Evolutionary conservation across 1,140 invertebrate species (phyloP).

Genomic region (Dinoponera quadriceps): DNA sequence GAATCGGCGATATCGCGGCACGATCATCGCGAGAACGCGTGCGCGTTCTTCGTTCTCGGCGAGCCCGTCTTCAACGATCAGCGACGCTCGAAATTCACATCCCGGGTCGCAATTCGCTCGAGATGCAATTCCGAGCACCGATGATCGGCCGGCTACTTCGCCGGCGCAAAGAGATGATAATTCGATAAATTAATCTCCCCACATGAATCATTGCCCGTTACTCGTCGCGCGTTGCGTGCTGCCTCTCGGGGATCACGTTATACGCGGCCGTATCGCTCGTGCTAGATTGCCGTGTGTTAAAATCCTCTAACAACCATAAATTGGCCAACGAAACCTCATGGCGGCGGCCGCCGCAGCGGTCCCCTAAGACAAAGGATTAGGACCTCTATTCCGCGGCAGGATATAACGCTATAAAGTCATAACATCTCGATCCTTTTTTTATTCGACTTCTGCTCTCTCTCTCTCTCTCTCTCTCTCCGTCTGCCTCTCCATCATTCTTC

Average conservation of each 20-base stretch:
- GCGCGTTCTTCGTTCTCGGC: not conserved
- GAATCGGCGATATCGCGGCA: conserved; percentile 20
- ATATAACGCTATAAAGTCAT: conserved; percentile 81
- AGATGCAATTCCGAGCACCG: no score
- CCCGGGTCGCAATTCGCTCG: not conserved
- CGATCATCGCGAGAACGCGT: not conserved
- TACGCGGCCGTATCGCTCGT: conserved; percentile 11
- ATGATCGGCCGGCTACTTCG: not conserved
- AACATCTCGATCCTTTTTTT: conserved; percentile 61
- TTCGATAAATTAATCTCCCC: conserved; percentile 17
- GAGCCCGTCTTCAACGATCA: not conserved
- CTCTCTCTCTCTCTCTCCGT: conserved; percentile 1
- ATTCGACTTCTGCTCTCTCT: conserved; percentile 47
- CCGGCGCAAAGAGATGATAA: not conserved
- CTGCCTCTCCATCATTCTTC: conserved; percentile 12
- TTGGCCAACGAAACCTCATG: conserved; percentile 76
- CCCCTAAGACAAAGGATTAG: conserved; percentile 76
- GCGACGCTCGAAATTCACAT: no score
- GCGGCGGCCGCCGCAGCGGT: conserved; percentile 53
- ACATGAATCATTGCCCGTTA: conserved; percentile 3
- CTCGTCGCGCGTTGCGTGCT: conserved; percentile 30
- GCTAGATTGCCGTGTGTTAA: conserved; percentile 52
- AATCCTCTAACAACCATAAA: conserved; percentile 78
- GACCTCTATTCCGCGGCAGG: conserved; percentile 71
- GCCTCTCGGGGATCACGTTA: not conserved